phyloP scores from a whole-genome alignment of 2,113 vertebrate species.

The Pyxicephalus adspersus region DNA sequence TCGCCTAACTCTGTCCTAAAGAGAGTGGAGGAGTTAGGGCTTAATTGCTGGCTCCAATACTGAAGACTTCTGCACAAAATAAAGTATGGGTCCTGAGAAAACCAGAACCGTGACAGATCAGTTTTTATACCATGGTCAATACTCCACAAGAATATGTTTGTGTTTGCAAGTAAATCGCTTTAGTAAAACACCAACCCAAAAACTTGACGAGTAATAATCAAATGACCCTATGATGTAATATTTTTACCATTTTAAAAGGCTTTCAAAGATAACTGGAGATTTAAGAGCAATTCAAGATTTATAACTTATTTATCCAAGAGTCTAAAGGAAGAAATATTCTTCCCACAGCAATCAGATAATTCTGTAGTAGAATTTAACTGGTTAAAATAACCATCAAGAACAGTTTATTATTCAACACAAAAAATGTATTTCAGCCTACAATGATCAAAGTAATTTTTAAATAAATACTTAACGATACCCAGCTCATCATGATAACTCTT shows the following conservation, averaged over 20 bases:
- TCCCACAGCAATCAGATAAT: too few relatives aligned
- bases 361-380: too few relatives aligned
- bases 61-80: slow-evolving; percentile 24
- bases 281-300: too few relatives aligned
- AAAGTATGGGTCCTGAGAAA: not conserved
- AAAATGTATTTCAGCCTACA: too few relatives aligned
- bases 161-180: slow-evolving; percentile 3
- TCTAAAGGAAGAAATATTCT: too few relatives aligned
- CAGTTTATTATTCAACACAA: too few relatives aligned
- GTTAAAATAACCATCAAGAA: too few relatives aligned
- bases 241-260: too few relatives aligned
- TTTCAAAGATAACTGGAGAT: too few relatives aligned
- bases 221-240: not conserved
- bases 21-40: not conserved
- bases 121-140: slow-evolving; percentile 21
- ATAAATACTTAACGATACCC: not conserved
- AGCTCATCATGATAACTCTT: not conserved
- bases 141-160: slow-evolving; percentile 13
- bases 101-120: slow-evolving; percentile 1
- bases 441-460: too few relatives aligned
- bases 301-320: too few relatives aligned
- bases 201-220: not conserved
- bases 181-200: not conserved
- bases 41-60: not conserved
- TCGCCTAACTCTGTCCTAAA: not conserved